Conservation (phyloP, 2,113 vertebrate species). For the Daubentonia madagascariensis region DNA sequence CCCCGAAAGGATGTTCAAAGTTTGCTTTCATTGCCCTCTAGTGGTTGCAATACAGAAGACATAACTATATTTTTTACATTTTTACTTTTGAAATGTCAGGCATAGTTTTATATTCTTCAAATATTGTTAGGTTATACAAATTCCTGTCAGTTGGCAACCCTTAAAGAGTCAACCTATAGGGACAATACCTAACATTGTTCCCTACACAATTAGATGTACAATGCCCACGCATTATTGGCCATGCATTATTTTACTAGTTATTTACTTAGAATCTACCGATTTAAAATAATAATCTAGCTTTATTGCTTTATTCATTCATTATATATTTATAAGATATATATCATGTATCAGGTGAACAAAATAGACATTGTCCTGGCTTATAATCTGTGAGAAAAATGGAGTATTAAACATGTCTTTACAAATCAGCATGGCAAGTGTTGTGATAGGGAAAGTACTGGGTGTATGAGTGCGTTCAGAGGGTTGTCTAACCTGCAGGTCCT, state of each 20-base stretch:
- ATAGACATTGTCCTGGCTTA: not conserved
- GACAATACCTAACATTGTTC: no score
- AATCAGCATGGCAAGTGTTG: not conserved
- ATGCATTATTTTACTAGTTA: not conserved
- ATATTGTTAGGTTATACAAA: not conserved
- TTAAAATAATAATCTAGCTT: not conserved
- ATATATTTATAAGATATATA: not conserved
- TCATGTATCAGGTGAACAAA: not conserved
- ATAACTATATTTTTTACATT: not conserved
- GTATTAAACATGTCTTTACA: not conserved
- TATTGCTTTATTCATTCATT: not conserved
- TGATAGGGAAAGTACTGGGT: not conserved
- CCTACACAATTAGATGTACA: not conserved
- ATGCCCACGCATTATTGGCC: not conserved
- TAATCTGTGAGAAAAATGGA: not conserved
- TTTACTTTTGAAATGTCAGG: not conserved
- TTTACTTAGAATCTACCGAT: not conserved
- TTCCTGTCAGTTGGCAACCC: not conserved
- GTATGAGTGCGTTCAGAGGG: not conserved
- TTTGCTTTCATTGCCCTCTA: constrained; percentile 64
- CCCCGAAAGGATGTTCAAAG: not conserved
- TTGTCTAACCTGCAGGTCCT: not conserved
- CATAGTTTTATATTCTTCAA: not conserved
- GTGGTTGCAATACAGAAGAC: not conserved
- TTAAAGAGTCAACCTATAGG: not conserved